These are phyloP conservation scores for Iphiclides podalirius DNA, from an alignment of 2,888 invertebrate genomes.

Conservation along the genomic window DNA sequence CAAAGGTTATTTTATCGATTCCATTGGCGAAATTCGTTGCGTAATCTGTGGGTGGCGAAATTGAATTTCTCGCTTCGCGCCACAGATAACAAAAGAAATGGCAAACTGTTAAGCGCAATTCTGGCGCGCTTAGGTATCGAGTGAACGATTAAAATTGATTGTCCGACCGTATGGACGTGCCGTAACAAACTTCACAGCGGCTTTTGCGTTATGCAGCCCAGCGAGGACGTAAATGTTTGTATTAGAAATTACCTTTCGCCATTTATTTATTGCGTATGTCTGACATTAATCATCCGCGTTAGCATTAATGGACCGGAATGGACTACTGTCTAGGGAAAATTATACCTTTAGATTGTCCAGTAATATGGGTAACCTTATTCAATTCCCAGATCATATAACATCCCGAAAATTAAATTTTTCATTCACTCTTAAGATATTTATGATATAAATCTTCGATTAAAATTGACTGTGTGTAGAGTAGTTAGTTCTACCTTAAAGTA, in stretches of 20 bases:
- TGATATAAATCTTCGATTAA: too few relatives aligned
- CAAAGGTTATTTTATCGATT: slow-evolving; percentile 19
- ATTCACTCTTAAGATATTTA: too few relatives aligned
- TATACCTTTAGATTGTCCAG: slow-evolving; percentile 2
- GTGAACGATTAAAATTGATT: slow-evolving; percentile 24
- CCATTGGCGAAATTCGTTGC: slow-evolving; percentile 16
- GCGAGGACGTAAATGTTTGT: slow-evolving; percentile 20
- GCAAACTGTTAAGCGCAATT: slow-evolving; percentile 4
- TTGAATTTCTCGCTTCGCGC: slow-evolving; percentile 20
- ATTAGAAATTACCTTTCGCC: slow-evolving; percentile 23
- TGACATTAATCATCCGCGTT: slow-evolving; percentile 17
- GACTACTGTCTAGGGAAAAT: slow-evolving; percentile 8
- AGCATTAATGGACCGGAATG: slow-evolving; percentile 10
- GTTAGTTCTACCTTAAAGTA: too few relatives aligned
- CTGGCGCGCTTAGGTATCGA: slow-evolving; percentile 17
- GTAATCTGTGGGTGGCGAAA: slow-evolving; percentile 19
- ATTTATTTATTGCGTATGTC: slow-evolving; percentile 23
- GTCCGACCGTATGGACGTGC: slow-evolving; percentile 14
- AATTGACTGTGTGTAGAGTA: too few relatives aligned
- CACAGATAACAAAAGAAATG: slow-evolving; percentile 7
- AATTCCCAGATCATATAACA: too few relatives aligned
- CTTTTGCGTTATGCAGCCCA: slow-evolving; percentile 12
- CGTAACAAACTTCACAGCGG: slow-evolving; percentile 19
- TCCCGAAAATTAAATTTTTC: too few relatives aligned
- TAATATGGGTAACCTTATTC: too few relatives aligned